Evolutionary conservation across 2,797 vertebrate genomes (phyloP).

Genomic region (Aldrovandia affinis): DNA sequence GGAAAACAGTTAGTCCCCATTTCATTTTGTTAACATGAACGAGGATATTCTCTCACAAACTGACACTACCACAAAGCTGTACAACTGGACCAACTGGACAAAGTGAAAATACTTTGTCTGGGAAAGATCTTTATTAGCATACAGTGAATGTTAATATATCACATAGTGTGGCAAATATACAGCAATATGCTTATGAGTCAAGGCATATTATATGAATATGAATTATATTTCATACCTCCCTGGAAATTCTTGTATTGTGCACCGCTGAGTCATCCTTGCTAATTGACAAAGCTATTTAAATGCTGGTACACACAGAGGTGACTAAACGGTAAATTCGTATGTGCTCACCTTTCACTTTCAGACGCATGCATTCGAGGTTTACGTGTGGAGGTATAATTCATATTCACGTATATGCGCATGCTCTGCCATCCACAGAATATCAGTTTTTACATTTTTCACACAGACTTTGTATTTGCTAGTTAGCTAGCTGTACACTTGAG

Average conservation of each 20-base stretch:
- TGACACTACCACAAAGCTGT: too few relatives aligned
- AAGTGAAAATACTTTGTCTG: background rate
- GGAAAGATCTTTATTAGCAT: background rate
- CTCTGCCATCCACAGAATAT: too few relatives aligned
- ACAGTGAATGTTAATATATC: background rate
- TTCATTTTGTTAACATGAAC: background rate
- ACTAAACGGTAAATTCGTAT: background rate
- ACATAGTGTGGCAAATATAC: background rate
- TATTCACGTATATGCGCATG: too few relatives aligned
- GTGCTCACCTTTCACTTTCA: background rate
- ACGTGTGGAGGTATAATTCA: too few relatives aligned
- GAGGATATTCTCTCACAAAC: too few relatives aligned
- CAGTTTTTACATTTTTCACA: too few relatives aligned
- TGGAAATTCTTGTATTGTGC: background rate
- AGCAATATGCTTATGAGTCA: background rate
- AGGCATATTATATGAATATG: background rate
- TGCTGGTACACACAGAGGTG: too few relatives aligned
- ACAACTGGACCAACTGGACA: background rate
- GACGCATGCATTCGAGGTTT: too few relatives aligned
- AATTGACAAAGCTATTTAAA: background rate
- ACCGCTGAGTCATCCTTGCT: background rate
- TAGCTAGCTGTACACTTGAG: too few relatives aligned
- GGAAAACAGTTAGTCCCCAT: background rate
- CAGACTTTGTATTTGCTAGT: too few relatives aligned
- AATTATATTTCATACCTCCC: background rate